Conservation (phyloP, 2,888 invertebrate genomes). For the Eupithecia subfuscata region DNA sequence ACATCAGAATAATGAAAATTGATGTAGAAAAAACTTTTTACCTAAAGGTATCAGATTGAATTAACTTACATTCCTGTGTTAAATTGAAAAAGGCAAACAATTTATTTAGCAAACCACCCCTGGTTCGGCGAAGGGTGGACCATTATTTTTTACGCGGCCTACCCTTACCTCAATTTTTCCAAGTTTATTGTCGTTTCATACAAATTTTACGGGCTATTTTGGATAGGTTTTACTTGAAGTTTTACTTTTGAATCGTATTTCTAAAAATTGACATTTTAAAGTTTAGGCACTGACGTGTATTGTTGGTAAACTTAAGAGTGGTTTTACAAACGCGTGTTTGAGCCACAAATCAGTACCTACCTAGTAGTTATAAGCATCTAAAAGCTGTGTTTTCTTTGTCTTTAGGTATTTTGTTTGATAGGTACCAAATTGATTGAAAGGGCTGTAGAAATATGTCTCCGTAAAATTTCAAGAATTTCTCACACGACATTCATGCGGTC, state of each 20-base stretch:
- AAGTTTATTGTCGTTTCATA: conserved; percentile 75
- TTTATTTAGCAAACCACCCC: conserved; percentile 73
- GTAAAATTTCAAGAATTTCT: conserved; percentile 14
- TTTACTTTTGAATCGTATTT: neutral
- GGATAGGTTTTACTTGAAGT: conserved; percentile 54
- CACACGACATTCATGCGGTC: conserved; percentile 17
- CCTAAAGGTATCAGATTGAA: conserved; percentile 21
- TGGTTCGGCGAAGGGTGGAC: conserved; percentile 62
- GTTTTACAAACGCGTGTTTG: too few relatives aligned
- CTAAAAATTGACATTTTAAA: neutral
- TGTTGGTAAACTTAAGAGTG: neutral
- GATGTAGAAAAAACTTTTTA: conserved; percentile 11
- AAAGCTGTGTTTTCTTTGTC: neutral
- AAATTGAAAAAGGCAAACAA: conserved; percentile 78
- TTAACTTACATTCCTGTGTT: conserved; percentile 30
- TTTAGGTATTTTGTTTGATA: neutral
- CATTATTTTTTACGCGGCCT: conserved; percentile 78
- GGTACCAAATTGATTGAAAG: conserved; percentile 3
- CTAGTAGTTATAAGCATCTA: too few relatives aligned
- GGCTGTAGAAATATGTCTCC: conserved; percentile 24
- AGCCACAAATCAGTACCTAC: neutral
- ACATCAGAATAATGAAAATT: conserved; percentile 10
- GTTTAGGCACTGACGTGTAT: neutral
- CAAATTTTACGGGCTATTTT: conserved; percentile 67
- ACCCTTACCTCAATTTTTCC: conserved; percentile 74